Evolutionary conservation across 1,140 invertebrate genomes (phyloP).

Genomic region (Drosophila pachea): DNA sequence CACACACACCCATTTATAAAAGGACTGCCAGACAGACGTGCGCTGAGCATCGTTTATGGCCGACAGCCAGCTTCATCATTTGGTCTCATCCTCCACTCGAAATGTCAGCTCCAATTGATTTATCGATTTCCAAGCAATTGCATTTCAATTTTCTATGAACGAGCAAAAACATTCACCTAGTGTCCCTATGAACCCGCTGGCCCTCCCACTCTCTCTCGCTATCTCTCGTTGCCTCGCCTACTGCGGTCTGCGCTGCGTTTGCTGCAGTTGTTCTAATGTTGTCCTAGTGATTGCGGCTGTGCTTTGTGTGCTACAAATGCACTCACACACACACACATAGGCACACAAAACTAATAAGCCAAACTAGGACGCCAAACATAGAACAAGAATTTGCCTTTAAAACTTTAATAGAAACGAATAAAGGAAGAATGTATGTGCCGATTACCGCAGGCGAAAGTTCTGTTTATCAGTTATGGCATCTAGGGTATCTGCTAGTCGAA

Average conservation of each 20-base stretch:
- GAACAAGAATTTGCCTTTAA: neutral
- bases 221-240: neutral
- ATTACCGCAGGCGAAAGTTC: too few species aligned
- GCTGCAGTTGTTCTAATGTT: conserved; percentile 31
- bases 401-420: conserved; percentile 9
- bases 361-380: conserved; percentile 26
- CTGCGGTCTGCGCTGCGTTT: conserved; percentile 10
- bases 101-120: conserved; percentile 53
- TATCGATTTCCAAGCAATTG: conserved; percentile 60
- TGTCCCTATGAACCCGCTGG: neutral
- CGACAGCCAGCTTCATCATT: conserved; percentile 9
- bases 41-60: conserved; percentile 9
- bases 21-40: conserved; percentile 1
- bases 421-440: too few species aligned
- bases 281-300: conserved; percentile 30
- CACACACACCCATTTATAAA: conserved; percentile 1
- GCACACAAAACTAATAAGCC: conserved; percentile 31
- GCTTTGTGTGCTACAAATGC: conserved; percentile 10
- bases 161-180: conserved; percentile 40
- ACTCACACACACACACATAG: neutral
- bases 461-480: too few species aligned
- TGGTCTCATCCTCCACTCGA: conserved; percentile 11
- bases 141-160: conserved; percentile 51
- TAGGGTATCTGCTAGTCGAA: conserved; percentile 1
- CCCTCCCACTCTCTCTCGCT: neutral